phyloP scores from a whole-genome alignment of 2,888 invertebrate species.

The Lasioglossum villosulum region DNA sequence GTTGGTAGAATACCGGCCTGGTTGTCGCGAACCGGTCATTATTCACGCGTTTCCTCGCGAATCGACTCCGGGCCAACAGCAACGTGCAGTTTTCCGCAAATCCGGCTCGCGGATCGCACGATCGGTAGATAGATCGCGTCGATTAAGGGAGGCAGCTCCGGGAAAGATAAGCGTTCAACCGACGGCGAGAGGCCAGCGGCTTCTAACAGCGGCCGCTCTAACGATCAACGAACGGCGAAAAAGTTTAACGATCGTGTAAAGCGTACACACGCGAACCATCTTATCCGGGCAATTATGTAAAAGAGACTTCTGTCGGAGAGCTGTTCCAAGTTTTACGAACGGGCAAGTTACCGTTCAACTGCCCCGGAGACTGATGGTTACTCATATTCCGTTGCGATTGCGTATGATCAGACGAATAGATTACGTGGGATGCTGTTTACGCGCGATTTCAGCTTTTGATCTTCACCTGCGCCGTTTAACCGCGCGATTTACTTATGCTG shows the following conservation, averaged over 20 bases:
- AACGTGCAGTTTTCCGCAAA: constrained; percentile 32
- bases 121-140: constrained; percentile 50
- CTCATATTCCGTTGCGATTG: neutral
- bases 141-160: constrained; percentile 38
- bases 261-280: constrained; percentile 60
- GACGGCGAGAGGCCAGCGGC: constrained; percentile 49
- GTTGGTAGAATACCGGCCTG: neutral
- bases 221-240: constrained; percentile 74
- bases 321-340: constrained; percentile 12
- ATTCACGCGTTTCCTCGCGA: constrained; percentile 50
- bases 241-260: constrained; percentile 75
- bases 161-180: constrained; percentile 39
- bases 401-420: neutral
- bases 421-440: neutral
- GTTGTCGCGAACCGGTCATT: constrained; percentile 47
- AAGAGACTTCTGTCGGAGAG: constrained; percentile 44
- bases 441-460: neutral
- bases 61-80: constrained; percentile 28
- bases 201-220: constrained; percentile 59
- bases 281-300: constrained; percentile 63
- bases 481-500: neutral
- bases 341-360: neutral
- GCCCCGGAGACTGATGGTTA: neutral
- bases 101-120: constrained; percentile 17
- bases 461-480: neutral